Base-by-base conservation (phyloP, 2,888 invertebrate genomes). In the Drosophila emarginata region DNA sequence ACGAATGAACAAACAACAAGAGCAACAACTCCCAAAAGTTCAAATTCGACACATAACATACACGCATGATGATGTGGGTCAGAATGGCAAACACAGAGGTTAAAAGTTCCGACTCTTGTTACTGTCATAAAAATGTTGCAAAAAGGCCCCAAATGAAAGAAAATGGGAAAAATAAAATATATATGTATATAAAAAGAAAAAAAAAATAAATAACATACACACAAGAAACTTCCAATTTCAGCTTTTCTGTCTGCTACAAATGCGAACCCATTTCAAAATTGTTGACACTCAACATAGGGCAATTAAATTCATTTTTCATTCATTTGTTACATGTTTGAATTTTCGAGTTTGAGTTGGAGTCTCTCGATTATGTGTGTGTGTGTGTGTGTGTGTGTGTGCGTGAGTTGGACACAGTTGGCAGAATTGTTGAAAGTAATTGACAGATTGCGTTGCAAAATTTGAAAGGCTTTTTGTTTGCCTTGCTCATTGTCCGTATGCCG, bases 241-340 rank as follows among this genome's bases (percentile, higher is more conserved):
- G 45, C 45, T 61, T 77, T 72, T 70, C 67, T 68, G 77, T 72
- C 67, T 63, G 69, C 61, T 70, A 74, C 76, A 74, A 72, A 80
- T 76, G 66, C 72, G 84, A 78, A 85, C 84, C 84, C 84, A 85
- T 85, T 85, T 85, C 84, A 85, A 87, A 84, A 84, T 82, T 75
- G 87, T 85, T 85, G 84, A 85, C 84, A 85, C 84, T 77, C 79
- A 80, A 82, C 84, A 87, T 82, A 85, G 82, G 84, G 87, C 84
- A 85, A 85, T 85, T 85, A 87, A 87, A 87, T 87, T 85, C 84
- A 85, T 84, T 84, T 87, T 81, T 84, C 84, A 84, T 87, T 84
- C 80, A 79, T 78, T 81, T 79, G 62, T 50, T 67, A 36, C 23
- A 28, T 28, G 23, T 28, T 12, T 62, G 7, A 53, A 56, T 54